phyloP scores from a whole-genome alignment of 1,140 invertebrate genomes.

The Ericerus pela region DNA sequence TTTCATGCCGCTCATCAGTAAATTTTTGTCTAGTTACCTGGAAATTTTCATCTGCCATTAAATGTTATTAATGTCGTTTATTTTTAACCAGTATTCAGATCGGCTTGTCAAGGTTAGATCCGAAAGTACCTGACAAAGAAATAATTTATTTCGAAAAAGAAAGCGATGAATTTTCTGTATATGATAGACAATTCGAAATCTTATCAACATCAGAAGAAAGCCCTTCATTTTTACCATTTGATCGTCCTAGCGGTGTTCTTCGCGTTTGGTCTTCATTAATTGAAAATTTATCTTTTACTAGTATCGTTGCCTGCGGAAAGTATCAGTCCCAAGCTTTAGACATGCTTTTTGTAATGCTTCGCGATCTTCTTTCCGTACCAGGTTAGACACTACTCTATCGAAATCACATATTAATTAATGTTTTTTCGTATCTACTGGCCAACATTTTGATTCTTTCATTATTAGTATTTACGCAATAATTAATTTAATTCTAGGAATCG shows the following conservation, averaged over 20 bases:
- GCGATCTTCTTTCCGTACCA: constrained; percentile 53
- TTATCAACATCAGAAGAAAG: constrained; percentile 29
- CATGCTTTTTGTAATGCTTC: constrained; percentile 66
- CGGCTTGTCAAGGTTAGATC: constrained; percentile 3
- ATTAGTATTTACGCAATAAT: neutral
- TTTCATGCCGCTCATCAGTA: constrained; percentile 71
- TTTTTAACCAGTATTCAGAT: neutral
- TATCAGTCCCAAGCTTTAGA: constrained; percentile 77
- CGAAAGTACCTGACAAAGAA: constrained; percentile 12
- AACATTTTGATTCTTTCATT: constrained; percentile 2
- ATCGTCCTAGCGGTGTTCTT: constrained; percentile 66
- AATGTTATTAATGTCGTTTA: neutral
- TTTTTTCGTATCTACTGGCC: no score
- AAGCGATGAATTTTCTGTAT: constrained; percentile 32
- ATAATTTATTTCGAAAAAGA: constrained; percentile 30
- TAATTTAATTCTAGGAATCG: constrained; percentile 41
- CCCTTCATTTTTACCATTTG: constrained; percentile 47
- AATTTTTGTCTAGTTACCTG: constrained; percentile 4
- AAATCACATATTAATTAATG: no score
- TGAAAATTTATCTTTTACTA: constrained; percentile 72
- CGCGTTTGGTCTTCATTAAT: constrained; percentile 81
- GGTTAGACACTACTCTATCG: no score
- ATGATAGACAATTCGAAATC: constrained; percentile 39
- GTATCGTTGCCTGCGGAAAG: constrained; percentile 60
- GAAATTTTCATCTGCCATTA: neutral